phyloP scores from a whole-genome alignment of 2,797 vertebrate species.

The Lycodopsis pacificus region DNA sequence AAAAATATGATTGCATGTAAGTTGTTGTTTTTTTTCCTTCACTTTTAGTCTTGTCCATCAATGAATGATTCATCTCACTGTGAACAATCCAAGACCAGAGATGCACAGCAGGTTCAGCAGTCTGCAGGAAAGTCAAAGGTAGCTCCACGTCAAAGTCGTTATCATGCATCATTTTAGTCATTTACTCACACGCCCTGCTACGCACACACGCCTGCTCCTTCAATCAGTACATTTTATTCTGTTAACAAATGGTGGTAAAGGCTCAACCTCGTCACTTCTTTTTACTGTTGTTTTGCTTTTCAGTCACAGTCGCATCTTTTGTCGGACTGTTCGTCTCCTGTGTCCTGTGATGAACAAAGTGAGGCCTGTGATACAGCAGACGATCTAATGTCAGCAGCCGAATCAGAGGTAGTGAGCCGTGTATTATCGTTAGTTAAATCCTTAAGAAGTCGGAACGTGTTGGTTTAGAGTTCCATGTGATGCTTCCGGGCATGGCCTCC shows the following conservation, averaged over 20 bases:
- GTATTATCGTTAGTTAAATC: neutral
- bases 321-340: slow-evolving; percentile 5
- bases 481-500: neutral
- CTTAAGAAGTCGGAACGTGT: neutral
- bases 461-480: neutral
- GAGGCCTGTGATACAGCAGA: slow-evolving; percentile 13
- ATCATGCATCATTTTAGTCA: neutral
- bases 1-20: neutral
- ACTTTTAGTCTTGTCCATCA: slow-evolving; percentile 2
- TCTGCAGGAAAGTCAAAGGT: slow-evolving; percentile 6
- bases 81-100: neutral
- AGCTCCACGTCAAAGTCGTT: neutral
- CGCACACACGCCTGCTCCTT: neutral
- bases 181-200: neutral
- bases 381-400: slow-evolving; percentile 1
- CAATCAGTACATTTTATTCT: neutral
- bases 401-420: slow-evolving; percentile 17
- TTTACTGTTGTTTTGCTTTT: slow-evolving; percentile 8
- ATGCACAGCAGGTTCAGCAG: neutral
- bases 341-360: neutral
- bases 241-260: neutral
- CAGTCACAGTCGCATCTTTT: slow-evolving; percentile 34
- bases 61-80: neutral
- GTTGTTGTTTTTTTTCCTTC: neutral
- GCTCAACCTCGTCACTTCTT: neutral